Conservation (phyloP, 2,888 invertebrate genomes). For the Ophioninae sp. region DNA sequence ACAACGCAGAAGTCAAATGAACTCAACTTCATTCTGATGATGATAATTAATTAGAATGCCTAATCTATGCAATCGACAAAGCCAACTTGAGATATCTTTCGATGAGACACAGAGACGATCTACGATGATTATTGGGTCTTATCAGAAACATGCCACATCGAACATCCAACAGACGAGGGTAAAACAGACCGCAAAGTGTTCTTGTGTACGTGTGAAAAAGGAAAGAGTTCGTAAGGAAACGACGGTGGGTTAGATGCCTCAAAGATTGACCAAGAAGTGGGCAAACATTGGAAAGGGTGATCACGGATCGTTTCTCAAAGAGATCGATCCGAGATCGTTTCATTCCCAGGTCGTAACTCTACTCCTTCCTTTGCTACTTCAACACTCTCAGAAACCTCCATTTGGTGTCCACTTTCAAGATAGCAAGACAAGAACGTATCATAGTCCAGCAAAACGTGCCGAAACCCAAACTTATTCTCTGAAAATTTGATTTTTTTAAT, state of each 20-base stretch:
- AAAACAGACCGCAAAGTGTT: background rate
- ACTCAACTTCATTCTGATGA: constrained; percentile 23
- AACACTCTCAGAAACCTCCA: constrained; percentile 7
- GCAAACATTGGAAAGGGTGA: constrained; percentile 48
- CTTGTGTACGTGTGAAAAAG: constrained; percentile 13
- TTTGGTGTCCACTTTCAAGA: background rate
- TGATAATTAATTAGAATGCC: constrained; percentile 86
- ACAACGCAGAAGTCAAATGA: too few relatives aligned
- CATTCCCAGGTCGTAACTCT: background rate
- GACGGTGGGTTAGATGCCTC: background rate
- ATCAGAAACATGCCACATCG: constrained; percentile 84
- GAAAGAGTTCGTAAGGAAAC: constrained; percentile 26
- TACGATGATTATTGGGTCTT: constrained; percentile 83
- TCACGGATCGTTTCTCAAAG: constrained; percentile 62
- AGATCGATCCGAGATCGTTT: constrained; percentile 60
- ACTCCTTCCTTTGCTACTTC: constrained; percentile 9
- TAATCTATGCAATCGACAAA: constrained; percentile 92
- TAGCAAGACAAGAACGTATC: background rate
- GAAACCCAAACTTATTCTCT: too few relatives aligned
- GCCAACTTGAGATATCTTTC: constrained; percentile 85
- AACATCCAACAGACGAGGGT: constrained; percentile 73
- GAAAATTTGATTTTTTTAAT: too few relatives aligned
- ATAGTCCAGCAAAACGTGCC: too few relatives aligned
- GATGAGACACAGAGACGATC: constrained; percentile 80
- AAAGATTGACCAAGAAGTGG: constrained; percentile 8